A percentile compares a stretch with the other conserved stretches of the same genome.
Evolutionary conservation across 2,888 invertebrate genomes (phyloP).

Genomic region (Tipula lateralis): DNA sequence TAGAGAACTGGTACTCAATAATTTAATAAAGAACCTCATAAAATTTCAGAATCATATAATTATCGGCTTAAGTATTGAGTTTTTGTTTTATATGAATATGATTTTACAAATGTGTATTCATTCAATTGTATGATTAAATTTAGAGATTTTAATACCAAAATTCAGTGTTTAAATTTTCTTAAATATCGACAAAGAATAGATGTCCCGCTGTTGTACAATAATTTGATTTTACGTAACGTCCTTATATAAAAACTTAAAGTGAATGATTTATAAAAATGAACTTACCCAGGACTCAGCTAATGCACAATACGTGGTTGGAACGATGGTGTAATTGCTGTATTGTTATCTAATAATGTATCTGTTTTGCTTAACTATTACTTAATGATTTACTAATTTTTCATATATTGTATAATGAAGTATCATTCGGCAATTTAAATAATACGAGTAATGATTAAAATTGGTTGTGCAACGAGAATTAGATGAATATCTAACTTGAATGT

Average conservation of each 20-base stretch:
- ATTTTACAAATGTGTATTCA: too few relatives aligned
- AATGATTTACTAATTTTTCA: too few relatives aligned
- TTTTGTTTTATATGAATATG: too few relatives aligned
- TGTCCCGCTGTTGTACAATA: not conserved
- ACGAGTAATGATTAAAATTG: not conserved
- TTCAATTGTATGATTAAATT: not conserved
- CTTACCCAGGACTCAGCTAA: not conserved
- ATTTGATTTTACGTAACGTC: not conserved
- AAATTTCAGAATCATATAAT: too few relatives aligned
- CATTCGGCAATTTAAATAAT: not conserved
- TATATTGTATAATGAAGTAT: too few relatives aligned
- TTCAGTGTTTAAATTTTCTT: not conserved
- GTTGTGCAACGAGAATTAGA: not conserved
- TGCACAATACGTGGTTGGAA: not conserved
- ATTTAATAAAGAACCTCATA: too few relatives aligned
- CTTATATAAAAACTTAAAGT: not conserved
- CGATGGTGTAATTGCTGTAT: not conserved
- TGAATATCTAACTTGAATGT: not conserved
- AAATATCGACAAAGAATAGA: not conserved
- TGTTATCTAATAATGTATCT: not conserved
- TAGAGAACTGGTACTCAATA: too few relatives aligned
- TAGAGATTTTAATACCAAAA: not conserved
- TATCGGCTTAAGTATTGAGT: too few relatives aligned
- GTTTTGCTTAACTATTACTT: not conserved
- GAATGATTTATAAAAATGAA: not conserved